phyloP scores from a whole-genome alignment of 2,113 vertebrate genomes.

The Montifringilla adamsi region DNA sequence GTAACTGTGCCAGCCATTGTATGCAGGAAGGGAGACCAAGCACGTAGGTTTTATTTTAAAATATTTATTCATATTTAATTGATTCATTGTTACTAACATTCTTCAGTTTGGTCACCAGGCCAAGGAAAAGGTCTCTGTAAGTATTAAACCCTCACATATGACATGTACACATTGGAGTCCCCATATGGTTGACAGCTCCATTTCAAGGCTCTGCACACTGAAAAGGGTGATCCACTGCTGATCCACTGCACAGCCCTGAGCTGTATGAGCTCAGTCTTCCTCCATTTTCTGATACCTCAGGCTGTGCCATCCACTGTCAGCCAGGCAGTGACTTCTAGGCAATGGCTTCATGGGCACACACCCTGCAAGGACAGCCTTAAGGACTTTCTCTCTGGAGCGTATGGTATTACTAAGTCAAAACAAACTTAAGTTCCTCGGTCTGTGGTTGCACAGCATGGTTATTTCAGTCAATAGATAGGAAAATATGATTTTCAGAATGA shows the following conservation, averaged over 20 bases:
- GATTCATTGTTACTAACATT: not conserved
- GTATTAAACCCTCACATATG: not conserved
- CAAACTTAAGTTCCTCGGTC: not conserved
- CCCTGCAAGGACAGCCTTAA: not conserved
- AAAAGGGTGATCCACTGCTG: not conserved
- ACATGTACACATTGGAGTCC: not conserved
- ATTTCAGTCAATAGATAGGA: slow-evolving; percentile 11
- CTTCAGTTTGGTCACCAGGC: not conserved
- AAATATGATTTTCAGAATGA: slow-evolving; percentile 28
- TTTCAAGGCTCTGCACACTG: not conserved
- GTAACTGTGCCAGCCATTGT: not conserved
- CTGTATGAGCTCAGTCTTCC: not conserved
- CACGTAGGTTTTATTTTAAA: not conserved
- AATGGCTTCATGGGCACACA: not conserved
- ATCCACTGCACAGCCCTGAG: not conserved
- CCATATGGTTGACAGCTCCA: fast-evolving
- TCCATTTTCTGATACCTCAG: not conserved
- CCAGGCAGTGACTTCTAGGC: not conserved
- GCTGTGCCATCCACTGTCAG: not conserved
- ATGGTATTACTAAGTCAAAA: not conserved
- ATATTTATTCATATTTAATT: not conserved
- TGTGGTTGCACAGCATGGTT: not conserved
- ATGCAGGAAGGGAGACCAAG: not conserved
- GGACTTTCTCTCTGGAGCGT: not conserved
- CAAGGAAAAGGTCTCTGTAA: not conserved